These are phyloP conservation scores for Anas flavirostris DNA, from an alignment of 2,797 vertebrate genomes.

Conservation along the genomic window DNA sequence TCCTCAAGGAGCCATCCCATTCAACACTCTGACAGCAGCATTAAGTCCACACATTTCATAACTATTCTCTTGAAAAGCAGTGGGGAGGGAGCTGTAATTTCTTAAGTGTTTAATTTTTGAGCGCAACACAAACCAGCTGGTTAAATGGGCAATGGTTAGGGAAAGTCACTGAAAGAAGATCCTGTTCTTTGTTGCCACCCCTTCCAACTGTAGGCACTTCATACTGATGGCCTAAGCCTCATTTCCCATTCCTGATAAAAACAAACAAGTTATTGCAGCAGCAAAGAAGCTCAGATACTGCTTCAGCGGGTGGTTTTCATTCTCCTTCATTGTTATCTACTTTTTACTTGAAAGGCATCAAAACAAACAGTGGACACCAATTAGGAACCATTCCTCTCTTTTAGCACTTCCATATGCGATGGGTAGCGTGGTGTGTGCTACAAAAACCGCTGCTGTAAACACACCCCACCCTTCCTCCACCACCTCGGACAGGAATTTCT, in stretches of 20 bases:
- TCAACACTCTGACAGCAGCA: slow-evolving; percentile 1
- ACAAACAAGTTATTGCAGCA: background rate
- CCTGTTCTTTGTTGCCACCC: background rate
- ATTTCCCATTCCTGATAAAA: background rate
- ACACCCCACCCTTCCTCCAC: background rate
- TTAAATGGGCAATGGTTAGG: background rate
- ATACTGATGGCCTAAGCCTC: background rate
- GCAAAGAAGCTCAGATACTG: background rate
- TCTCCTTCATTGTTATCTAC: background rate
- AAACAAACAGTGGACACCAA: background rate
- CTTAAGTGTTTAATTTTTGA: background rate
- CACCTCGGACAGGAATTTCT: background rate
- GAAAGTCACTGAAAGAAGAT: background rate
- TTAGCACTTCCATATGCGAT: background rate
- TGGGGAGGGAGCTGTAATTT: background rate
- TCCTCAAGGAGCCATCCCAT: slow-evolving; percentile 9
- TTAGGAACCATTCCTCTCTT: background rate
- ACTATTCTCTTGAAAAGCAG: background rate
- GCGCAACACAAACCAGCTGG: background rate
- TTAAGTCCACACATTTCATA: background rate
- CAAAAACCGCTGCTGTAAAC: background rate
- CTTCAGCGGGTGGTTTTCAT: background rate
- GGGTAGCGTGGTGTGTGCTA: background rate
- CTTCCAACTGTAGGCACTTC: background rate
- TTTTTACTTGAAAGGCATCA: background rate